Base-by-base conservation (phyloP, 2,113 vertebrate genomes). In the Chitala chitala region DNA sequence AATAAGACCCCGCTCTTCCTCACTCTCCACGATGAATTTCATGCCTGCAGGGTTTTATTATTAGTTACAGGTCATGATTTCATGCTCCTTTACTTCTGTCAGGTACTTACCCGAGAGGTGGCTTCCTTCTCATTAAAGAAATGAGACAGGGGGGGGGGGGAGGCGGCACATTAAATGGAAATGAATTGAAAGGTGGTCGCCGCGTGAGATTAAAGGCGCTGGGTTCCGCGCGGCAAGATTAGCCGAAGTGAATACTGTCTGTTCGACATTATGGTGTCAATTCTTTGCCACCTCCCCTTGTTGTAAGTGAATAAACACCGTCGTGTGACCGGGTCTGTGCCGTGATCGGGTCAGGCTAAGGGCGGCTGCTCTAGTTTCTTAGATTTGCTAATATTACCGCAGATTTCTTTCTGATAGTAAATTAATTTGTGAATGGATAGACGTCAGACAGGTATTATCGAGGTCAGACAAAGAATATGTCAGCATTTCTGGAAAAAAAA, bases 21-120 rank as follows among this genome's bases (percentile, higher is more conserved):
- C 40, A 1, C 58, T 22, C 40, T n/a, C 69, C n/a, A 8, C 9
- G 56, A 48, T 24, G 56, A 73, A 73, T 73, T 61, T 61, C 56
- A 50, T 63, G 56, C 15, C 71, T 38, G 72, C 29, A 3, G 42
- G 58, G 56, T 51, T 73, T 73, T 64, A 64, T 73, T 63, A 73
- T 73, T 33, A 51, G 72, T 51, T 73, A 50, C 72, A 73, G 72
- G 72, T 73, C 72, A 64, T 31, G 58, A 73, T 51, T 69, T 63
- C 42, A 51, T 51, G 29, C 44, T 51, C 72, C 44, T 64, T 36
- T 73, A 58, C 72, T 50, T 44, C 72, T 73, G 72, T 73, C 72
- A 73, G 72, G 53, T 64, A 59, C 58, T 48, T 73, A 59, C 56
- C 58, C 20, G 46, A 73, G 58, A 63, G 58, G 72, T 26, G 72